Base-by-base conservation (phyloP, 2,888 invertebrate genomes). In the Cheilosia scutellata region DNA sequence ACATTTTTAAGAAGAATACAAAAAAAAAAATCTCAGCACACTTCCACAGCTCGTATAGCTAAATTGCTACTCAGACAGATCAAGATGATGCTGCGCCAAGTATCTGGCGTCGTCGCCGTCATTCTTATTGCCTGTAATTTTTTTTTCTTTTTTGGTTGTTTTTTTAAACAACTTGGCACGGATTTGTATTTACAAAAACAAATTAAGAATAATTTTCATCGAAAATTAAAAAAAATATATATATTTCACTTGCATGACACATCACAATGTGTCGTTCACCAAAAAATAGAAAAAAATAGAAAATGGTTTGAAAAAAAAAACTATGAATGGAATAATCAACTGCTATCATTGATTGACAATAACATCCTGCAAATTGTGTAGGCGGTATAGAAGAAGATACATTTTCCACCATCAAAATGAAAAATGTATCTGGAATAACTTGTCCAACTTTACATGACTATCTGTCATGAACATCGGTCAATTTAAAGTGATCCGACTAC, bases 111-210 rank as follows among this genome's bases (percentile, higher is more conserved):
- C 57, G 63, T n/a, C 20, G 51, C 57, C 37, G 42, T 37, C 16
- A 9, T 49, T 53, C 53, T 37, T 11, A 13, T 33, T 74, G 53
- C 70, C 55, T 29, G 25, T 74, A 60, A 47, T 51, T 63, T 63
- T 25, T 27, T 37, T 29, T 33, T 20, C 2, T 29, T 37, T 25
- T 9, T 25, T 25, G 31, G 7, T 62, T 47, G 7, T 29, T 58
- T 65, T 71, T 57, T 58, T 20, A 33, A 66, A 72, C 53, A 74
- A 66, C 47, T 82, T 82, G 82, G 82, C 76, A 82, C 76, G 63
- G 76, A 70, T 70, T 76, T 76, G 49, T 82, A 70, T 82, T 82
- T 82, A 82, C 76, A 63, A 57, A 80, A 49, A 55, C 65, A 71
- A 70, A 63, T 57, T 40, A 63, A 63, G 42, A 77, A 62, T 57